phyloP scores from a whole-genome alignment of 1,140 invertebrate genomes.

The Elymnias hypermnestra region DNA sequence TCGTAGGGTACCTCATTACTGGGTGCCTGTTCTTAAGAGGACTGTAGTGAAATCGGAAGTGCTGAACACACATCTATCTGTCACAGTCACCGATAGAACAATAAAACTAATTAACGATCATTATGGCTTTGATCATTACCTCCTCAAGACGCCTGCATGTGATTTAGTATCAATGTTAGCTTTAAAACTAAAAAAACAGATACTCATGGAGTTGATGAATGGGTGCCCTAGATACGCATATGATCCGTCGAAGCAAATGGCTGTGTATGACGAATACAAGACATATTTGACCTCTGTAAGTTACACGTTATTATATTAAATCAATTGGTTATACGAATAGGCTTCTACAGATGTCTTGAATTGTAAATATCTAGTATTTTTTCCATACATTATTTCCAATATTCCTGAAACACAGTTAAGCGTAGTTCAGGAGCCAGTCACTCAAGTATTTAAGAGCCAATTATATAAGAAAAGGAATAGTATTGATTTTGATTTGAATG shows the following conservation, averaged over 20 bases:
- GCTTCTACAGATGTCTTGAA: too few species aligned
- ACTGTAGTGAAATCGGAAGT: conserved; percentile 96
- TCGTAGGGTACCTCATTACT: conserved; percentile 86
- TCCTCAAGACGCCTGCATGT: conserved; percentile 92
- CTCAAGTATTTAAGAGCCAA: too few species aligned
- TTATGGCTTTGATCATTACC: conserved; percentile 96
- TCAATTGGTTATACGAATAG: too few species aligned
- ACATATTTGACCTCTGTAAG: conserved; percentile 88
- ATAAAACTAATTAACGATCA: conserved; percentile 90
- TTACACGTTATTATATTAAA: too few species aligned
- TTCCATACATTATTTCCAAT: too few species aligned
- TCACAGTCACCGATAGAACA: conserved; percentile 88
- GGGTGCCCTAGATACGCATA: conserved; percentile 85
- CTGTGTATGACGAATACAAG: conserved; percentile 90
- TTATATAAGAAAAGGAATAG: too few species aligned
- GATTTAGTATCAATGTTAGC: conserved; percentile 90
- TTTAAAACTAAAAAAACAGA: conserved; percentile 88
- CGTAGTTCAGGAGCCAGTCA: too few species aligned
- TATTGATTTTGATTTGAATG: too few species aligned
- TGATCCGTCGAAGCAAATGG: conserved; percentile 82
- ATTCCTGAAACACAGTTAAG: too few species aligned
- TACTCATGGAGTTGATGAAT: conserved; percentile 85
- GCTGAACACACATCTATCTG: conserved; percentile 88
- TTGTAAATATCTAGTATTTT: too few species aligned
- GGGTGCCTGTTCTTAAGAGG: conserved; percentile 87